A percentile compares a stretch with the other conserved stretches of the same genome.
Conservation (phyloP, 2,797 vertebrate species). For the Poecilia wingei region DNA sequence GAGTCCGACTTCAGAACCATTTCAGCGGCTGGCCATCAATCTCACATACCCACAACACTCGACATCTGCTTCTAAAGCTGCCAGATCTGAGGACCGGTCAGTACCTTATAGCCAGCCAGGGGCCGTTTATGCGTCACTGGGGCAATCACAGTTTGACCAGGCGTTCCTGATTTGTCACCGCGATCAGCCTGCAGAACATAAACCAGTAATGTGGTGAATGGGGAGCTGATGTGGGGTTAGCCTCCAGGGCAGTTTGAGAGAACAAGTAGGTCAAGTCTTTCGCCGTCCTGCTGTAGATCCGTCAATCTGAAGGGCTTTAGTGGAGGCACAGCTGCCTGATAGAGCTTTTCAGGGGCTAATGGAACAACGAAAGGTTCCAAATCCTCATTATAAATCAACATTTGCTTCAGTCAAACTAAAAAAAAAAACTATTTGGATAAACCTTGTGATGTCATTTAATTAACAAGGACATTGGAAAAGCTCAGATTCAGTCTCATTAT, state of each 20-base stretch:
- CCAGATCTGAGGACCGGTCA: slow-evolving; percentile 52
- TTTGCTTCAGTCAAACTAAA: background rate
- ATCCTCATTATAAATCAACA: slow-evolving; percentile 3
- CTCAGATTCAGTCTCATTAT: background rate
- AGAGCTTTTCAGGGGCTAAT: background rate
- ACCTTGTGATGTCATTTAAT: background rate
- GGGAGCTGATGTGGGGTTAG: slow-evolving; percentile 35
- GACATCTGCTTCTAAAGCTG: slow-evolving; percentile 47
- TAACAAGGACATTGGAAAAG: background rate
- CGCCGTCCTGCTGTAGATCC: slow-evolving; percentile 18
- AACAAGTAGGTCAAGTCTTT: slow-evolving; percentile 32
- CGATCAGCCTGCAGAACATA: slow-evolving; percentile 23
- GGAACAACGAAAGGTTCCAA: slow-evolving; percentile 5
- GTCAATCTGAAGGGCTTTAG: slow-evolving; percentile 22
- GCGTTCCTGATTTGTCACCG: slow-evolving; percentile 51
- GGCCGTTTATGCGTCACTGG: slow-evolving; percentile 46
- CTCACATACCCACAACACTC: slow-evolving; percentile 31
- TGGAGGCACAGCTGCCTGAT: slow-evolving; percentile 12
- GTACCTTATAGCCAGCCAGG: slow-evolving; percentile 40
- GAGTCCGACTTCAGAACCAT: slow-evolving; percentile 24
- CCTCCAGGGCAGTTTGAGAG: slow-evolving; percentile 39
- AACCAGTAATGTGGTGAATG: slow-evolving; percentile 46
- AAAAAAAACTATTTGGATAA: background rate
- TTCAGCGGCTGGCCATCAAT: slow-evolving; percentile 49
- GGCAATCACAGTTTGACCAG: slow-evolving; percentile 44